phyloP scores from a whole-genome alignment of 2,888 invertebrate genomes.

The Sericinus montela region DNA sequence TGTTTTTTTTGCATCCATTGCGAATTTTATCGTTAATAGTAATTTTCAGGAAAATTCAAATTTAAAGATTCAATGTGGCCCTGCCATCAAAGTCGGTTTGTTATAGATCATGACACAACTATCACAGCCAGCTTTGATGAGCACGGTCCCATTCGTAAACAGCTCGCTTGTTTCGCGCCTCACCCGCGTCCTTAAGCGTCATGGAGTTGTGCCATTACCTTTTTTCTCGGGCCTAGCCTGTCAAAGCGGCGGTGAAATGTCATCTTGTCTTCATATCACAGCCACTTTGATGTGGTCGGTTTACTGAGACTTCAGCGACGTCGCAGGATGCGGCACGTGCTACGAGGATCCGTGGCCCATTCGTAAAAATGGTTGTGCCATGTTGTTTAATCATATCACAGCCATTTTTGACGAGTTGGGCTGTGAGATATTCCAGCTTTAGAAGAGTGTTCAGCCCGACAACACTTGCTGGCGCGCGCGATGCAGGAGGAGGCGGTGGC shows the following conservation, averaged over 20 bases:
- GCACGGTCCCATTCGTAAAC: conserved; percentile 82
- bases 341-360: conserved; percentile 60
- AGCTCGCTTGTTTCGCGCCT: conserved; percentile 8
- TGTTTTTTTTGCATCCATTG: not conserved
- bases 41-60: conserved; percentile 21
- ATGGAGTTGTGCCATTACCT: conserved; percentile 13
- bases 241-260: conserved; percentile 95
- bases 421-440: conserved; percentile 68
- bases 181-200: conserved; percentile 13
- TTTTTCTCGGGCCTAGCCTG: conserved; percentile 81
- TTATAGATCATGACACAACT: conserved; percentile 85
- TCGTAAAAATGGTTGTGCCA: conserved; percentile 91
- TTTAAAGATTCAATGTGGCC: conserved; percentile 57
- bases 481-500: not conserved
- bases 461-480: too few relatives aligned
- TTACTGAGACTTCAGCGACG: conserved; percentile 52
- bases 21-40: conserved; percentile 2
- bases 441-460: not conserved
- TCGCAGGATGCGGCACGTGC: not conserved
- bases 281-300: conserved; percentile 97
- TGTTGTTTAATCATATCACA: conserved; percentile 89
- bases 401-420: conserved; percentile 97
- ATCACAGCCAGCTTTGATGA: conserved; percentile 99
- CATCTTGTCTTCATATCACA: conserved; percentile 90
- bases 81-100: conserved; percentile 90